phyloP scores from a whole-genome alignment of 2,113 vertebrate species.

The Ictidomys tridecemlineatus region DNA sequence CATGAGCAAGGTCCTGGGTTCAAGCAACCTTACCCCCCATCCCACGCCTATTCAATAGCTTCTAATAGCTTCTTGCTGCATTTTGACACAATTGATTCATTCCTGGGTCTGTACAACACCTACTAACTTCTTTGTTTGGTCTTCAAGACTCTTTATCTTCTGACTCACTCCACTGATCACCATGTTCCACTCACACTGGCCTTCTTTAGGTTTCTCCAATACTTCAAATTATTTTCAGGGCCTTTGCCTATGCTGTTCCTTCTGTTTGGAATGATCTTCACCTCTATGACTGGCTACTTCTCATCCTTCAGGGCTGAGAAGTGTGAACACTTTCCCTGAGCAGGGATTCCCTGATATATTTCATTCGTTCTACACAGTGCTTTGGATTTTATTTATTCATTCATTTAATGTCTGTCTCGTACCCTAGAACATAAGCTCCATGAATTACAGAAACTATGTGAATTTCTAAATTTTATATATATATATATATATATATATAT shows the following conservation, averaged over 20 bases:
- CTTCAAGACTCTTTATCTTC: neutral
- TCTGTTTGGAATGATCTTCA: neutral
- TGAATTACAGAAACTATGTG: neutral
- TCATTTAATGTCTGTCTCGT: neutral
- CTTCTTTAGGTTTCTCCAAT: neutral
- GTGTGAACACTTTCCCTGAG: neutral
- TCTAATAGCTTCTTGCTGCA: neutral
- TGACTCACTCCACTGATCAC: neutral
- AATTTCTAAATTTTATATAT: conserved; percentile 15
- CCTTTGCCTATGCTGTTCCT: neutral
- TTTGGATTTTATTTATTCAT: conserved; percentile 44
- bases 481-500: too few species aligned
- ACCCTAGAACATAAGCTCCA: neutral
- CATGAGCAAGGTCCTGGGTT: neutral
- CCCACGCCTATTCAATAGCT: neutral
- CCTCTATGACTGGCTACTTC: neutral
- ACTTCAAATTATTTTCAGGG: neutral
- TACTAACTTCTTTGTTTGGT: neutral
- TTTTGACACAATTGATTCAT: neutral
- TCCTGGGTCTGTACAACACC: neutral
- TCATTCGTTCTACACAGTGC: neutral
- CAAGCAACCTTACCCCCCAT: neutral
- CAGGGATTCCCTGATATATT: neutral
- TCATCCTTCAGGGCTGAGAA: neutral
- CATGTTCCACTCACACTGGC: neutral